These are phyloP conservation scores for Synodontis membranacea DNA, from an alignment of 2,113 vertebrate species.

Conservation along the genomic window DNA sequence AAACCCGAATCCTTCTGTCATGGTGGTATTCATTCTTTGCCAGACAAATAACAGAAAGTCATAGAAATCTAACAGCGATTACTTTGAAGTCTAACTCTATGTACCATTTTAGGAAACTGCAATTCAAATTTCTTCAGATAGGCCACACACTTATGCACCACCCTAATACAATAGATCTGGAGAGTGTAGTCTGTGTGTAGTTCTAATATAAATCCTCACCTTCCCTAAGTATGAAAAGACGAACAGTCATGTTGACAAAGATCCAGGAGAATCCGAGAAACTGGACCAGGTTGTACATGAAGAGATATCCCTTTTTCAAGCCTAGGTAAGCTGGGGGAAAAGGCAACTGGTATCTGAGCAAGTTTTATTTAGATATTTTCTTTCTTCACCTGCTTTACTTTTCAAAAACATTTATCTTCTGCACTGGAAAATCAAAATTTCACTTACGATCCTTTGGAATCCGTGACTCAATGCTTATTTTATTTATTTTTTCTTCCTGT, in stretches of 20 bases:
- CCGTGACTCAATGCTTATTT: slow-evolving; percentile 78
- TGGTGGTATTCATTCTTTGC: no score
- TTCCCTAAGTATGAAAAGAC: slow-evolving; percentile 87
- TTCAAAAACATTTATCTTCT: background rate
- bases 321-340: slow-evolving; percentile 68
- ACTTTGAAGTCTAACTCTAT: no score
- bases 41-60: no score
- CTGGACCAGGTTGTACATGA: slow-evolving; percentile 94
- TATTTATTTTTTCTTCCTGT: slow-evolving; percentile 89
- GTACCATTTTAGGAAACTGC: no score
- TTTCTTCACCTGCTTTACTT: background rate
- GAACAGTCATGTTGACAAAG: slow-evolving; percentile 94
- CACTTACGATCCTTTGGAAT: slow-evolving; percentile 84
- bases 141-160: no score
- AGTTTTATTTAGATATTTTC: background rate
- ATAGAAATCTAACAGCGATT: no score
- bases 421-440: background rate
- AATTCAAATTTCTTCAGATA: no score
- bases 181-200: background rate
- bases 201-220: slow-evolving; percentile 70
- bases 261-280: slow-evolving; percentile 97
- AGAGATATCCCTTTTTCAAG: slow-evolving; percentile 85
- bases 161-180: no score
- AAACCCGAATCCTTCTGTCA: no score
- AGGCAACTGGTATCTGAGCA: background rate